A percentile compares a stretch with the other conserved stretches of the same genome.
These are phyloP conservation scores for Dendrolimus pini DNA, from an alignment of 2,888 invertebrate species.

Conservation along the genomic window DNA sequence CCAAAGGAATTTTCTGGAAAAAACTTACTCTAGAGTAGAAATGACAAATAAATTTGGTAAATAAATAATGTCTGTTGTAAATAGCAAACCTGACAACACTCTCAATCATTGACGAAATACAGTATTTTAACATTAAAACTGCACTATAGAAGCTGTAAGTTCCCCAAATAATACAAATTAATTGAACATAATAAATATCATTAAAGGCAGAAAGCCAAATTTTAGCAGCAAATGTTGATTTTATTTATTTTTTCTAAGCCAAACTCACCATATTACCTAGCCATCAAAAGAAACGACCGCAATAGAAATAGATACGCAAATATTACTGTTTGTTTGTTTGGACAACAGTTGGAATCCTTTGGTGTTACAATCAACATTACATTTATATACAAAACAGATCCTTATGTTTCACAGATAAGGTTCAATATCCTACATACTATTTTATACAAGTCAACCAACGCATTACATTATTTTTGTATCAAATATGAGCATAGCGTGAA, in stretches of 20 bases:
- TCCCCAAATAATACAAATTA: no score
- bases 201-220: no score
- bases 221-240: no score
- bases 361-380: background rate
- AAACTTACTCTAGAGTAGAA: no score
- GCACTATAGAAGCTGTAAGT: no score
- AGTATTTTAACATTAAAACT: no score
- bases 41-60: no score
- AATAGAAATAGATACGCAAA: background rate
- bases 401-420: background rate
- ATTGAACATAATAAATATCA: no score
- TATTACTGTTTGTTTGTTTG: background rate
- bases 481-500: background rate
- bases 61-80: no score
- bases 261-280: background rate
- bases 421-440: background rate
- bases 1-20: no score
- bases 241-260: background rate
- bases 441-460: background rate
- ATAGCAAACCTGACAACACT: no score
- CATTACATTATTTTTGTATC: background rate
- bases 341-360: background rate
- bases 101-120: no score
- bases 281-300: background rate
- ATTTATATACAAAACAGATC: background rate